phyloP scores from a whole-genome alignment of 2,113 vertebrate species.

The Heterotis niloticus region DNA sequence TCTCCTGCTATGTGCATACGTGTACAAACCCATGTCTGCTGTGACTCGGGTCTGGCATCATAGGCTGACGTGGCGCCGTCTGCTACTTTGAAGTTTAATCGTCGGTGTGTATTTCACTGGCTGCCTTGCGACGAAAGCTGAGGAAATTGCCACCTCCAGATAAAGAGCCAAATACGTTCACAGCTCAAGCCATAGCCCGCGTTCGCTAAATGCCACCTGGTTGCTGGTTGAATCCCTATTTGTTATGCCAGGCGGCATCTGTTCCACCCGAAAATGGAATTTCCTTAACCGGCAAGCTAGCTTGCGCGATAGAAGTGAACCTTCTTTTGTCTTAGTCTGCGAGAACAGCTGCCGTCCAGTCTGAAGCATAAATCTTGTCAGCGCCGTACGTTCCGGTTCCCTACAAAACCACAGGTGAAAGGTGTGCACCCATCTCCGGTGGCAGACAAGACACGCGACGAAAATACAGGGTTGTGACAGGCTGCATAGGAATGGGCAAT shows the following conservation, averaged over 20 bases:
- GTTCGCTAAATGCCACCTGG: background rate
- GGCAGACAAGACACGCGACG: background rate
- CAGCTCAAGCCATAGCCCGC: background rate
- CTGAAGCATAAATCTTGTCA: background rate
- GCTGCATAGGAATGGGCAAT: background rate
- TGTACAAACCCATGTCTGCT: too few species aligned
- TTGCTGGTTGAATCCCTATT: background rate
- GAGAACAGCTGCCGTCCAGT: background rate
- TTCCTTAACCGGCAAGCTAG: background rate
- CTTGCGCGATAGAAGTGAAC: background rate
- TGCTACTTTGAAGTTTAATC: background rate
- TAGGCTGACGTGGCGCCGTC: background rate
- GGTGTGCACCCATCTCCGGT: background rate
- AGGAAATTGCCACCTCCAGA: conserved; percentile 3
- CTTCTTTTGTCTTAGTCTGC: background rate
- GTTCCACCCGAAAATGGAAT: background rate
- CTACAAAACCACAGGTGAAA: conserved; percentile 1
- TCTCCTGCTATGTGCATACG: too few species aligned
- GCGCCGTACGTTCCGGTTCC: conserved; percentile 31
- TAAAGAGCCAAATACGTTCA: background rate
- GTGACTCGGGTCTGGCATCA: conserved; percentile 1
- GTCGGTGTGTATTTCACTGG: background rate
- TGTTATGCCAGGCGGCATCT: background rate
- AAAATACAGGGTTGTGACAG: background rate
- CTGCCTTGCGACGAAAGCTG: background rate